Percentiles rank a stretch among this genome's conserved stretches.
phyloP scores from a whole-genome alignment of 1,140 invertebrate genomes.

The Hirudo medicinalis region DNA sequence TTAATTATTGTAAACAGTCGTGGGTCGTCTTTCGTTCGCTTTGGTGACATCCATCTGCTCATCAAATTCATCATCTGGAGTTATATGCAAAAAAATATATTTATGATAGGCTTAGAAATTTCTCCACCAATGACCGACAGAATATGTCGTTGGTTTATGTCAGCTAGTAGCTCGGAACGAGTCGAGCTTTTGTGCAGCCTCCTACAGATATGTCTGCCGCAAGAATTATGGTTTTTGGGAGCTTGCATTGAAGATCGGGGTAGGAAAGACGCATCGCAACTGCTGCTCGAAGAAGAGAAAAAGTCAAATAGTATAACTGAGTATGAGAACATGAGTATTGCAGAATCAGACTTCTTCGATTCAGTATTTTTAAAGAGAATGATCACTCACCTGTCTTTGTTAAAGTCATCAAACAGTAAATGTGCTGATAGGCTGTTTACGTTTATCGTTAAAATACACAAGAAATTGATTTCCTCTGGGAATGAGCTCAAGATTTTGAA shows the following conservation, averaged over 20 bases:
- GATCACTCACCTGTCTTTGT: neutral
- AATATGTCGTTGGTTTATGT: neutral
- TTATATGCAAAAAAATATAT: too few relatives aligned
- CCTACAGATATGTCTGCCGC: neutral
- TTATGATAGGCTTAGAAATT: too few relatives aligned
- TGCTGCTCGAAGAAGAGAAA: slow-evolving; percentile 1
- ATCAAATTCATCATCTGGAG: too few relatives aligned
- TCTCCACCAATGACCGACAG: neutral
- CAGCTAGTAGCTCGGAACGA: slow-evolving; percentile 1
- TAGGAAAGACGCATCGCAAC: neutral
- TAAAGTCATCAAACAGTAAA: slow-evolving; percentile 5
- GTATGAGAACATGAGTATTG: neutral
- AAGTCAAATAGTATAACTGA: neutral
- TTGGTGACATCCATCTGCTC: too few relatives aligned
- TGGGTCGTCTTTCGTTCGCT: too few relatives aligned
- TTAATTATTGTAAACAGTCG: too few relatives aligned
- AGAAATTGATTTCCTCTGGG: neutral
- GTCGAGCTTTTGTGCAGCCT: neutral
- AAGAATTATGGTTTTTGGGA: slow-evolving; percentile 3
- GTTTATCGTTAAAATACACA: neutral
- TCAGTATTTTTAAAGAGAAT: neutral
- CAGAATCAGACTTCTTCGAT: neutral
- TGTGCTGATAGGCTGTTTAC: slow-evolving; percentile 6
- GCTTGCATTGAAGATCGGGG: slow-evolving; percentile 3
- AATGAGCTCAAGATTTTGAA: neutral